phyloP scores from a whole-genome alignment of 2,797 vertebrate genomes.

The Odontamblyopus rebecca region DNA sequence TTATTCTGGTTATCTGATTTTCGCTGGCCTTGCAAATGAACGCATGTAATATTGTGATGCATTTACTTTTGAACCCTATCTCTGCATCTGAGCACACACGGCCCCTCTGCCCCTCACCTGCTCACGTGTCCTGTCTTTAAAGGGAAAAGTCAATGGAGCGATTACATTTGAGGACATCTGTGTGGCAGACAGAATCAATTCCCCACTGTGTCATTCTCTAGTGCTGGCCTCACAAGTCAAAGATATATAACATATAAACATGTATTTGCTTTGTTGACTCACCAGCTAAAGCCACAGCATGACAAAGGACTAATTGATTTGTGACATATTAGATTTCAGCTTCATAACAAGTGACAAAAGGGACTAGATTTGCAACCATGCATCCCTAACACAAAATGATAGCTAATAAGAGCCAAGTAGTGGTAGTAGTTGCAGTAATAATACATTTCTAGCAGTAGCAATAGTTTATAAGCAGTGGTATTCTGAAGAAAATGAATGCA shows the following conservation, averaged over 20 bases:
- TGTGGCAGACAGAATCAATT: conserved; percentile 24
- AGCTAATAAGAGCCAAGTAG: conserved; percentile 15
- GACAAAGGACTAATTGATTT: conserved; percentile 35
- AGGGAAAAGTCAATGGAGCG: conserved; percentile 51
- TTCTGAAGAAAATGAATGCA: too few species aligned
- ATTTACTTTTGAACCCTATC: background rate
- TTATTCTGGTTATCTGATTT: too few species aligned
- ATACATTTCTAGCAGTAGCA: background rate
- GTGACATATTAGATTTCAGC: conserved; percentile 21
- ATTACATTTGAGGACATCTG: conserved; percentile 54
- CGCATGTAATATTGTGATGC: background rate
- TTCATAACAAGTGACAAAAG: conserved; percentile 27
- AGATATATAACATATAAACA: conserved; percentile 11
- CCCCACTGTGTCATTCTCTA: conserved; percentile 50
- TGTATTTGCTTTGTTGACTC: conserved; percentile 28
- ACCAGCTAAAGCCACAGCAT: conserved; percentile 35
- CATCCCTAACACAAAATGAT: background rate
- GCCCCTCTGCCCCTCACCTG: conserved; percentile 38
- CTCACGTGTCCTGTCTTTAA: conserved; percentile 31
- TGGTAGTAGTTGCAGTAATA: background rate
- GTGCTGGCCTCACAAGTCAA: conserved; percentile 44
- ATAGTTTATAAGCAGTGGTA: too few species aligned
- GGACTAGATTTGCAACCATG: conserved; percentile 1
- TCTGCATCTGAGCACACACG: conserved; percentile 44
- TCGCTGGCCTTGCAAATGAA: too few species aligned